Conservation (phyloP, 2,888 invertebrate species). For the Imbricaverruca yamaguchii region DNA sequence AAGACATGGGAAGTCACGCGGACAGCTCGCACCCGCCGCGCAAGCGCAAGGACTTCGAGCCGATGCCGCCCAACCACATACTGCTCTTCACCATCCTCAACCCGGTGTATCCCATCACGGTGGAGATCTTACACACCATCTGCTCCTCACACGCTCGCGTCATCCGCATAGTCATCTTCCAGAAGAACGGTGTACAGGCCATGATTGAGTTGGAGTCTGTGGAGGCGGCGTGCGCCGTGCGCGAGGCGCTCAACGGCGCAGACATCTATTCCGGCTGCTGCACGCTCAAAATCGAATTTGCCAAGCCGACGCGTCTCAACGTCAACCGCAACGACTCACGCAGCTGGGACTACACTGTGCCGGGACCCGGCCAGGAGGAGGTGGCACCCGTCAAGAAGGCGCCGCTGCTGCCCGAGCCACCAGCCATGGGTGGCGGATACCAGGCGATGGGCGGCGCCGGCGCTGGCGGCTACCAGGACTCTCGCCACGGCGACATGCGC, state of each 20-base stretch:
- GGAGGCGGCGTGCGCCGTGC: slow-evolving; percentile 22
- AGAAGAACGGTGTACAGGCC: slow-evolving; percentile 96
- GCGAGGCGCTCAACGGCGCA: slow-evolving; percentile 20
- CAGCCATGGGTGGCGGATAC: background rate
- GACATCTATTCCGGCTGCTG: slow-evolving; percentile 26
- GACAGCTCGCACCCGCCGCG: slow-evolving; percentile 6
- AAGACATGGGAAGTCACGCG: background rate
- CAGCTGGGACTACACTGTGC: slow-evolving; percentile 22
- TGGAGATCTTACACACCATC: slow-evolving; percentile 97
- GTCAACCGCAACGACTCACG: slow-evolving; percentile 22
- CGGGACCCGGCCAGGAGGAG: background rate
- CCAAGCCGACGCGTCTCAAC: slow-evolving; percentile 22
- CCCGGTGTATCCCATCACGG: slow-evolving; percentile 97
- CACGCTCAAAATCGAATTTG: slow-evolving; percentile 23
- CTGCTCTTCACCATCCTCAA: slow-evolving; percentile 95
- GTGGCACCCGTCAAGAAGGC: slow-evolving; percentile 13
- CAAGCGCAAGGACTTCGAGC: slow-evolving; percentile 46
- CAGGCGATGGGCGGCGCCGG: background rate
- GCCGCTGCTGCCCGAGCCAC: slow-evolving; percentile 23
- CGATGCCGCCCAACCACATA: slow-evolving; percentile 89
- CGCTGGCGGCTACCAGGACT: background rate
- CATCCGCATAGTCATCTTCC: slow-evolving; percentile 94
- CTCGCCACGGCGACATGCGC: background rate
- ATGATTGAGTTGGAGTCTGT: slow-evolving; percentile 71
- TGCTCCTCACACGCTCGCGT: slow-evolving; percentile 92